Percentiles rank a stretch among this genome's conserved stretches.
phyloP scores from a whole-genome alignment of 2,113 vertebrate species.

The Takifugu flavidus region DNA sequence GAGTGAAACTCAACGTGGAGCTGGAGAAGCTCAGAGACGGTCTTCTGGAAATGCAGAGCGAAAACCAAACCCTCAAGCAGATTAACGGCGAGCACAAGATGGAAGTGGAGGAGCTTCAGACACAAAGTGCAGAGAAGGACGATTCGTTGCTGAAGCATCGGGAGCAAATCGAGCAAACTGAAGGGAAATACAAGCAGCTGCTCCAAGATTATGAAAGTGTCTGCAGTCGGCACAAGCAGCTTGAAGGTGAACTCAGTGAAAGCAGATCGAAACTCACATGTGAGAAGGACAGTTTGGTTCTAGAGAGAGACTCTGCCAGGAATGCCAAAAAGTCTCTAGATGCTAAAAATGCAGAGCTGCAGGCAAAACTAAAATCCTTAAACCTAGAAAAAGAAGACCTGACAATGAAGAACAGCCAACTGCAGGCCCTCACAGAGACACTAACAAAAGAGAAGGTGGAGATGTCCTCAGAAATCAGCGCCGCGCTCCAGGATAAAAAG shows the following conservation, averaged over 20 bases:
- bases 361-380: slow-evolving; percentile 66
- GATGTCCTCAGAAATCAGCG: slow-evolving; percentile 64
- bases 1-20: slow-evolving; percentile 62
- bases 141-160: slow-evolving; percentile 54
- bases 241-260: slow-evolving; percentile 76
- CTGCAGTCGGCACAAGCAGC: slow-evolving; percentile 74
- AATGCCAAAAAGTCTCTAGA: slow-evolving; percentile 74
- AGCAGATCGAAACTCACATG: slow-evolving; percentile 72
- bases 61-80: slow-evolving; percentile 68
- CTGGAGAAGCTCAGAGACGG: slow-evolving; percentile 59
- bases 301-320: slow-evolving; percentile 70
- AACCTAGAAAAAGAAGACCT: slow-evolving; percentile 74
- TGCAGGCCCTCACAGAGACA: slow-evolving; percentile 72
- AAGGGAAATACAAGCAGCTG: slow-evolving; percentile 70
- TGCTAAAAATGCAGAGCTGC: slow-evolving; percentile 69
- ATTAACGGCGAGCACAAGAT: slow-evolving; percentile 54
- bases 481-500: slow-evolving; percentile 62
- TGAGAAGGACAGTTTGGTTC: slow-evolving; percentile 70
- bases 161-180: slow-evolving; percentile 64
- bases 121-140: slow-evolving; percentile 54
- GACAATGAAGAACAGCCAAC: slow-evolving; percentile 58
- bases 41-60: slow-evolving; percentile 67
- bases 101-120: slow-evolving; percentile 72
- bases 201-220: slow-evolving; percentile 73
- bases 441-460: slow-evolving; percentile 68